These are phyloP conservation scores for Pocota personata DNA, from an alignment of 2,888 invertebrate genomes.

Conservation along the genomic window DNA sequence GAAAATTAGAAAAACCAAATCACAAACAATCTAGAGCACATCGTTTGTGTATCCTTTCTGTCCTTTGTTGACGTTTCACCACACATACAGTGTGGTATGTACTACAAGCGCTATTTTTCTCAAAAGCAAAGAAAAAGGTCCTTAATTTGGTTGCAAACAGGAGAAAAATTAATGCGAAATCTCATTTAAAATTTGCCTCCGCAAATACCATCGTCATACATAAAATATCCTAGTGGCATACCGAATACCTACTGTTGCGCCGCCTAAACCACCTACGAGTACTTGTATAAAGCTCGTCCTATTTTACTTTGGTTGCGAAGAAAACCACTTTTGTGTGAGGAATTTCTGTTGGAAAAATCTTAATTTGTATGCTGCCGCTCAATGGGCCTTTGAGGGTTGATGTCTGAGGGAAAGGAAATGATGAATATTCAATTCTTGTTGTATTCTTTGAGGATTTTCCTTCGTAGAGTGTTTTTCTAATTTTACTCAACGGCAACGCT, in stretches of 20 bases:
- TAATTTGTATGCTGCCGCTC: slow-evolving; percentile 50
- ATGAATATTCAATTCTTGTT: slow-evolving; percentile 66
- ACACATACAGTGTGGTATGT: not conserved
- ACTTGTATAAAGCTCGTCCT: not conserved
- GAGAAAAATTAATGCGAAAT: slow-evolving; percentile 60
- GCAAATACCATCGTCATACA: slow-evolving; percentile 41
- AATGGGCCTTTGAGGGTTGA: slow-evolving; percentile 7
- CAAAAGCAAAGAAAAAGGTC: not conserved
- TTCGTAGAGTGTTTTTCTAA: not conserved
- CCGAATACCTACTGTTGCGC: not conserved
- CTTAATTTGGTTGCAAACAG: slow-evolving; percentile 37
- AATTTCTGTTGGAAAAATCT: slow-evolving; percentile 41
- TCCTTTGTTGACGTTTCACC: slow-evolving; percentile 4
- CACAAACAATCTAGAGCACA: slow-evolving; percentile 51
- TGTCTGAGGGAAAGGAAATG: slow-evolving; percentile 63
- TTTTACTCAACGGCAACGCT: not conserved
- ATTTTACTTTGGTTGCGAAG: not conserved
- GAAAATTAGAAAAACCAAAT: slow-evolving; percentile 48
- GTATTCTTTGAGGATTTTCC: slow-evolving; percentile 28
- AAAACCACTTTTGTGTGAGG: slow-evolving; percentile 24
- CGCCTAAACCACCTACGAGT: not conserved
- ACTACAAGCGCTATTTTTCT: not conserved
- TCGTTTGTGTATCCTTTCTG: slow-evolving; percentile 11
- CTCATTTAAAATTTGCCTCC: slow-evolving; percentile 54
- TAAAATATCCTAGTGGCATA: slow-evolving; percentile 14